Conservation (phyloP, 2,113 vertebrate genomes). For the Picathartes gymnocephalus region DNA sequence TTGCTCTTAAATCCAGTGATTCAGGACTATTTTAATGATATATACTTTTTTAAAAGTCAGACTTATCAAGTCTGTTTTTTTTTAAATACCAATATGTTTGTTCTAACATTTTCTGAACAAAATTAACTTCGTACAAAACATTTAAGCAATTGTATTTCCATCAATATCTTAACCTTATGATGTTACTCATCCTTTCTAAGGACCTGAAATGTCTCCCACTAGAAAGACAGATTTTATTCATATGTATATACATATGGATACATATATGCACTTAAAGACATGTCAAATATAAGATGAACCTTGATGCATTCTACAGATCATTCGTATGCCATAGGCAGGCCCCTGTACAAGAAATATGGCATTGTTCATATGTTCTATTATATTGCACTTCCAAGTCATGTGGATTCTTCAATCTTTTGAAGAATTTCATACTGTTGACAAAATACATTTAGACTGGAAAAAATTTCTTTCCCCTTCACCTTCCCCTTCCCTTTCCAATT, state of each 20-base stretch:
- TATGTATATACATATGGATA: not conserved
- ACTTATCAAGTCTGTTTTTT: not conserved
- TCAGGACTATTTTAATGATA: not conserved
- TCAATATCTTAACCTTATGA: not conserved
- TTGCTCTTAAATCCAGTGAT: not conserved
- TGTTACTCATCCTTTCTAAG: not conserved
- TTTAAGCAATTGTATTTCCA: not conserved
- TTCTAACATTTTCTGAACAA: not conserved
- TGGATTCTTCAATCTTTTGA: not conserved
- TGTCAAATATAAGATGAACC: not conserved
- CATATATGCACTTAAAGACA: not conserved
- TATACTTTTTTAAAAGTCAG: not conserved
- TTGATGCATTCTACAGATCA: not conserved
- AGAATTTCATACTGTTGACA: not conserved
- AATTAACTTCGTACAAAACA: not conserved
- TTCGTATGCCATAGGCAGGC: not conserved
- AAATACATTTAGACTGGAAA: not conserved
- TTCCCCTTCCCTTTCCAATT: not conserved
- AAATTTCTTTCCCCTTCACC: not conserved
- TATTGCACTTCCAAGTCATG: not conserved
- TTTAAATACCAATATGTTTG: not conserved
- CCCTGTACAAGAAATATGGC: not conserved
- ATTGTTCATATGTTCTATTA: not conserved
- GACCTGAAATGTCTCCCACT: not conserved
- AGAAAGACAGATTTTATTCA: not conserved